A percentile compares a stretch with the other conserved stretches of the same genome.
Evolutionary conservation across 2,888 invertebrate genomes (phyloP).

Genomic region (Eupithecia centaureata): DNA sequence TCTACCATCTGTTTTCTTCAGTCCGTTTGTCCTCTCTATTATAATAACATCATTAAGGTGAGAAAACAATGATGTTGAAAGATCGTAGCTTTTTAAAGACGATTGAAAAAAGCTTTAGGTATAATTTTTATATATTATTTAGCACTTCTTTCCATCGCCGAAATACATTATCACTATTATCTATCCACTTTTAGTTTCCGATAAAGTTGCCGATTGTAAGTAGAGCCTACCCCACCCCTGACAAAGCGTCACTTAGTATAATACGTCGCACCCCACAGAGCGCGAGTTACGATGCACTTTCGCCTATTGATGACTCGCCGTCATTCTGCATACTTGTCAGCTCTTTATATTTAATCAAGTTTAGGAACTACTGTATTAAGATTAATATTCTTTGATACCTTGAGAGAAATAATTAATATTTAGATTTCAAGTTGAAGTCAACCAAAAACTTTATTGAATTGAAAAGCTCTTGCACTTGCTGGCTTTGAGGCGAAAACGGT

Average conservation of each 20-base stretch:
- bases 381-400: background rate
- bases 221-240: slow-evolving; percentile 28
- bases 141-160: no score
- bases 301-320: slow-evolving; percentile 17
- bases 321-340: slow-evolving; percentile 9
- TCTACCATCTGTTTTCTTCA: background rate
- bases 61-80: background rate
- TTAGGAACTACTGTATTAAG: background rate
- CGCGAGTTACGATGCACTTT: slow-evolving; percentile 25
- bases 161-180: no score
- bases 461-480: no score
- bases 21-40: background rate
- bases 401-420: background rate
- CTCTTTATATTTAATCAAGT: slow-evolving; percentile 8
- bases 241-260: slow-evolving; percentile 73
- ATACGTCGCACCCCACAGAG: slow-evolving; percentile 62
- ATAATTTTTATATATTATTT: no score
- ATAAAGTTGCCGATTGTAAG: slow-evolving; percentile 20
- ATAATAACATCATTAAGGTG: background rate
- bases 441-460: background rate
- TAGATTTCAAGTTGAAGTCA: background rate
- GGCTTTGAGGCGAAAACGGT: no score
- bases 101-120: no score
- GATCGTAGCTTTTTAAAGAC: background rate
- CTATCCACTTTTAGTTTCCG: background rate